Percentiles rank a stretch among this genome's conserved stretches.
Evolutionary conservation across 2,113 vertebrate genomes (phyloP).

Genomic region (Thermophis baileyi): DNA sequence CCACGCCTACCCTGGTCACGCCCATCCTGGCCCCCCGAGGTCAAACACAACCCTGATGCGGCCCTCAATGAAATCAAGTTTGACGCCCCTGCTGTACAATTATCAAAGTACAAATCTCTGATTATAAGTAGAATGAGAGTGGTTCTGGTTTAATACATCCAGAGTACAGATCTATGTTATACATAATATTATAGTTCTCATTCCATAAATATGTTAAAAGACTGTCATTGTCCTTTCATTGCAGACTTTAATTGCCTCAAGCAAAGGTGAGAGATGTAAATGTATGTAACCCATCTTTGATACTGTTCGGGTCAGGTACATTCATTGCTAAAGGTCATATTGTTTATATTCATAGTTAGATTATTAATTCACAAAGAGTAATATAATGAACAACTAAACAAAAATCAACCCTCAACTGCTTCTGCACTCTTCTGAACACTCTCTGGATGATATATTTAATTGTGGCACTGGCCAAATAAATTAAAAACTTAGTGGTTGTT

Average conservation of each 20-base stretch:
- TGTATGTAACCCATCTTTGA: background rate
- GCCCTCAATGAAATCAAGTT: too few relatives aligned
- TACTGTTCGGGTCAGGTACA: background rate
- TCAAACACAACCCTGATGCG: too few relatives aligned
- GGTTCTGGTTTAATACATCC: background rate
- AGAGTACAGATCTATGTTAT: background rate
- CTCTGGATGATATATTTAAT: background rate
- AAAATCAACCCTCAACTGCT: background rate
- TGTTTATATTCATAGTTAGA: background rate
- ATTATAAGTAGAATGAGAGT: background rate
- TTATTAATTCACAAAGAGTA: background rate
- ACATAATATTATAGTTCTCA: background rate
- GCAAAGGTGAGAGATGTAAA: background rate
- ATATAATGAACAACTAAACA: background rate
- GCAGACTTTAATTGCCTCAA: constrained; percentile 9
- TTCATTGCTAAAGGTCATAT: background rate
- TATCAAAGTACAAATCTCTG: background rate
- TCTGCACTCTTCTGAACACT: background rate
- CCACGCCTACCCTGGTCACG: too few relatives aligned
- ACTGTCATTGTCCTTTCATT: background rate
- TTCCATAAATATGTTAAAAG: background rate
- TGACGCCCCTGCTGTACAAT: background rate
- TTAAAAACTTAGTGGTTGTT: background rate
- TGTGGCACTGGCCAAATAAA: background rate
- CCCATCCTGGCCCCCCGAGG: too few relatives aligned